Percentiles rank a stretch among this genome's conserved stretches.
phyloP scores from a whole-genome alignment of 2,888 invertebrate genomes.

The Sesamia inferens region DNA sequence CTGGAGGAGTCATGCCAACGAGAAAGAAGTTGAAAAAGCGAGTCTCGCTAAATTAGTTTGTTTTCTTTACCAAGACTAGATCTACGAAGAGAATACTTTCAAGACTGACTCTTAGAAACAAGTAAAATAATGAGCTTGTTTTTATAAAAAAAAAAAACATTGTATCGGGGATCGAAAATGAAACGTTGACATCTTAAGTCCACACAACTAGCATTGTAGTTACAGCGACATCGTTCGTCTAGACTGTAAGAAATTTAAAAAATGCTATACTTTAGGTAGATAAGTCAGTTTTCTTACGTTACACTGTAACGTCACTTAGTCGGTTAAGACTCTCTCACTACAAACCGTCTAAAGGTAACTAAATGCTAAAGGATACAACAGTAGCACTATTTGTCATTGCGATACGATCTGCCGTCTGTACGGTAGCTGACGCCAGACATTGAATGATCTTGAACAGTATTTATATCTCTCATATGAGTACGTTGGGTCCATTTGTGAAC shows the following conservation, averaged over 20 bases:
- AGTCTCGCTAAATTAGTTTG: background rate
- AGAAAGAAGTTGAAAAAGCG: background rate
- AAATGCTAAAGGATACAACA: constrained; percentile 42
- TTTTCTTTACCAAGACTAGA: constrained; percentile 1
- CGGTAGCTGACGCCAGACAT: constrained; percentile 71
- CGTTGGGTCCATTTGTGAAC: constrained; percentile 50
- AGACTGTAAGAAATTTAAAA: background rate
- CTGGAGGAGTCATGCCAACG: background rate
- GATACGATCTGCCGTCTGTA: constrained; percentile 67
- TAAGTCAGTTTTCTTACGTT: background rate
- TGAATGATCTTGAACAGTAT: constrained; percentile 73
- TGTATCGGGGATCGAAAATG: background rate
- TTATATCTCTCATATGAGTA: constrained; percentile 62
- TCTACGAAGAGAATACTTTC: background rate
- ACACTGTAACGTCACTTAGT: background rate
- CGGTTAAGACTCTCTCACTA: constrained; percentile 30
- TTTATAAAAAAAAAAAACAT: background rate
- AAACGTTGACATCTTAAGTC: background rate
- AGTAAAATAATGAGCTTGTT: constrained; percentile 1
- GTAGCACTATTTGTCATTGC: constrained; percentile 71
- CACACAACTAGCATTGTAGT: background rate
- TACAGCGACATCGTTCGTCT: too few relatives aligned
- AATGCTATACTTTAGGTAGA: background rate
- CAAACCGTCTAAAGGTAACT: constrained; percentile 24
- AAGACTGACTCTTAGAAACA: background rate